Evolutionary conservation across 2,113 vertebrate genomes (phyloP).

Genomic region (Cyanoramphus novaezelandiae): DNA sequence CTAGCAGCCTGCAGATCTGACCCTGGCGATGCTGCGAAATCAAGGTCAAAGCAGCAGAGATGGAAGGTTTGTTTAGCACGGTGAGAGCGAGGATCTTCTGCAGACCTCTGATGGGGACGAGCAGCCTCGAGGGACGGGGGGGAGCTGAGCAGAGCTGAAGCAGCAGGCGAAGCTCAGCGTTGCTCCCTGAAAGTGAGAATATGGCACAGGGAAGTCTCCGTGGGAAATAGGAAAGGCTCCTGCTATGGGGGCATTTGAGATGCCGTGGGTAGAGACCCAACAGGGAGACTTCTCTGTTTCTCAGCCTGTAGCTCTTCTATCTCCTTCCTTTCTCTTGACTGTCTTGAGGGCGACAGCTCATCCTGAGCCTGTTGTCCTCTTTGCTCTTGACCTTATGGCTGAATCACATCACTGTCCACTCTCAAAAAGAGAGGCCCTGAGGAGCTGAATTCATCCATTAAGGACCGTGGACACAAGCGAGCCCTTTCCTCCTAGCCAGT

Average conservation of each 20-base stretch:
- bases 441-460: neutral
- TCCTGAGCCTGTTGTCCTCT: neutral
- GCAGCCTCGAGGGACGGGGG: neutral
- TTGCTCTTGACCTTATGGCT: neutral
- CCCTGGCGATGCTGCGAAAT: neutral
- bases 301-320: neutral
- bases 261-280: neutral
- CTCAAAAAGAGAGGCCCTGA: neutral
- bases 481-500: neutral
- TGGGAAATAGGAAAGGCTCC: neutral
- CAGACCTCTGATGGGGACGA: neutral
- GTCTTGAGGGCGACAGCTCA: neutral
- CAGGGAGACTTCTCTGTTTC: neutral
- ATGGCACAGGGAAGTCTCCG: neutral
- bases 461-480: accelerated
- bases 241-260: neutral
- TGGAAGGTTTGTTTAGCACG: neutral
- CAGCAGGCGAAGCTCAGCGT: neutral
- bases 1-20: neutral
- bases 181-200: neutral
- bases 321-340: neutral
- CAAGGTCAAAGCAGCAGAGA: slow-evolving; percentile 3
- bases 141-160: neutral
- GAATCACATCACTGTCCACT: neutral
- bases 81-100: neutral